Conservation (phyloP, 2,113 vertebrate genomes). For the Empidonax traillii region DNA sequence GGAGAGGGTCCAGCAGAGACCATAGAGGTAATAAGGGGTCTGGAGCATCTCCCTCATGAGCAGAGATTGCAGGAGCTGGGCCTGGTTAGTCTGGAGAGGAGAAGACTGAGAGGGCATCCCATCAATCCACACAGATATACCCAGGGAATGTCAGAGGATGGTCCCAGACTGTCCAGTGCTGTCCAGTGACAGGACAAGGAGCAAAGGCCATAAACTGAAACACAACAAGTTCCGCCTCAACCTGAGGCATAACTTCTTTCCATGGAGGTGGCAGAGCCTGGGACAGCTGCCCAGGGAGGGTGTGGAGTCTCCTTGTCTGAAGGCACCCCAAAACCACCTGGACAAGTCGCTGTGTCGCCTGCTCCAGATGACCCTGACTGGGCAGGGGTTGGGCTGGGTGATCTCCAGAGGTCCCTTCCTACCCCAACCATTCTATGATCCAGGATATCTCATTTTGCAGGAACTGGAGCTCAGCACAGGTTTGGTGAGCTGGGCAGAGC, state of each 20-base stretch:
- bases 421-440: rapidly evolving
- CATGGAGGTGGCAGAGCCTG: neutral
- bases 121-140: neutral
- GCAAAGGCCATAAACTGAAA: neutral
- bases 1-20: neutral
- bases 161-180: neutral
- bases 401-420: neutral
- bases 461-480: rapidly evolving
- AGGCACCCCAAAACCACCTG: neutral
- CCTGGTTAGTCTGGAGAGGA: neutral
- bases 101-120: neutral
- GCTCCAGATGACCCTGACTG: neutral
- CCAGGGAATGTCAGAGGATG: neutral
- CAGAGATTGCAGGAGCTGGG: neutral
- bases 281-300: neutral
- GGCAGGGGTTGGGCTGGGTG: rapidly evolving
- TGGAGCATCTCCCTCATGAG: neutral
- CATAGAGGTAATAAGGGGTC: neutral
- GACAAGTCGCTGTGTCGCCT: neutral
- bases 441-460: no score
- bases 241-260: neutral
- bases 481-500: neutral
- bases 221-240: neutral
- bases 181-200: neutral
- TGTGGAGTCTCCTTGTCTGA: neutral